Base-by-base conservation (phyloP, 37 sponge, comb jelly and placozoan species). In the Haliclona indistincta region DNA sequence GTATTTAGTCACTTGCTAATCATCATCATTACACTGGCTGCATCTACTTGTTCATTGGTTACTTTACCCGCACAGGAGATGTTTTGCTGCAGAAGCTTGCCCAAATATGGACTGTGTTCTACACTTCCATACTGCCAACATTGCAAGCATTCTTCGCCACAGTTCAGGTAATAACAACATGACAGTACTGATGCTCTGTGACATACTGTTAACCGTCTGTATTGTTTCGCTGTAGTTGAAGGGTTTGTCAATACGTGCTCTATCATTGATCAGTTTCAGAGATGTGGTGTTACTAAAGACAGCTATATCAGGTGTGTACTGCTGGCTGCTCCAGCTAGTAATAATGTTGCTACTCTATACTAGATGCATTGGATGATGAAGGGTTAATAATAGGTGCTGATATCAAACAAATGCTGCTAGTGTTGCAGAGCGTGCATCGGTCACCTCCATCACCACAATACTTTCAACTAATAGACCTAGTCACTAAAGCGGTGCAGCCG, bases 351-450 rank as follows among this genome's bases (percentile, higher is more conserved):
- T 39, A 15, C 36, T 19, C 39, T 13, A 29, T 3, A 25, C 28
- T 23, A 69, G 87, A 86, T 39, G 87, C 87, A 15, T 68, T 86
- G 49, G 67, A 70, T 35, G 28, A 38, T 17, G 66, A 32, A 25
- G 78, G 34, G 7, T 34, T 43, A 23, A 23, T 84, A n/a, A n/a
- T n/a, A 15, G 73, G 77, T 2, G 86, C 85, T 30, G 68, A 84
- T 43, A 81, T 93, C 22, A 60, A 67, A 52, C 93, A 93, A 56
- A 93, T 93, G 93, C 62, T 93, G 32, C 82, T 93, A 32, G 90
- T 93, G 26, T 64, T 93, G 2, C 90, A 88, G 74, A 79, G 80
- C 64, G 81, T 86, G 39, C 71, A 64, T 32, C 70, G 54, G 1
- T 44, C 74, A 2, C 80, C 85, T 1, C 70, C 85, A 11, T 33